Base-by-base conservation (phyloP, 1,140 invertebrate species). In the Drosophila bocqueti region DNA sequence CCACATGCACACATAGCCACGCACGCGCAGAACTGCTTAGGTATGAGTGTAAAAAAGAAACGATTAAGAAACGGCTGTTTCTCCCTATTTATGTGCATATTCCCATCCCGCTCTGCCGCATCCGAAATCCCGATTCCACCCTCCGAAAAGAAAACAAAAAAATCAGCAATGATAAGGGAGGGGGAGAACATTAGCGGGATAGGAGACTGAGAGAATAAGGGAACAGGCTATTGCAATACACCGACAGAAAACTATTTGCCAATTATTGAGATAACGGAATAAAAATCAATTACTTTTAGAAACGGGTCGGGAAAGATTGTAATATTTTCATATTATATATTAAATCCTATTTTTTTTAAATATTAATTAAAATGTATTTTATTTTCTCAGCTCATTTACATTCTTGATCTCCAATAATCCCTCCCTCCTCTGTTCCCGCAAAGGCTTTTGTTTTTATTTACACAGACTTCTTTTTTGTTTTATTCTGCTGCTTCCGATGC, bases 51-150 rank as follows among this genome's bases (percentile, higher is more conserved):
- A 42, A 65, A 52, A 38, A 65, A 52, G 31, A 75, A 50, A 76
- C 59, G 50, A 61, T 78, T 49, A 78, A 68, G 75, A 52, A 78
- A 78, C 75, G 66, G 65, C 75, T 79, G 76, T 63, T 78, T 61
- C 63, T 43, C 40, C 64, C 15, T 54, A 36, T 42, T 38, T 36
- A 21, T 52, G 24, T 59, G 38, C 40, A 24, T 76, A 9, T 46
- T 6, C 15, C 21, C 34, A 16, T 66, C 64, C 26, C 55, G 6
- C 43, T 67, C 43, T 24, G n/a, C 13, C 34, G 65, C 74, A 78
- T 71, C 43, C 57, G 31, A 73, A 77, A 55, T 76, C 47, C 38
- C 61, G 29, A 69, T 71, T 57, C 54, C 72, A 68, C 75, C 61
- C 74, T 58, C 71, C 31, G 34, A 52, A 52, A 36, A 21, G n/a